Percentiles rank a stretch among this genome's conserved stretches.
Conservation (phyloP, 2,888 invertebrate species). For the Agonopterix heracliana region DNA sequence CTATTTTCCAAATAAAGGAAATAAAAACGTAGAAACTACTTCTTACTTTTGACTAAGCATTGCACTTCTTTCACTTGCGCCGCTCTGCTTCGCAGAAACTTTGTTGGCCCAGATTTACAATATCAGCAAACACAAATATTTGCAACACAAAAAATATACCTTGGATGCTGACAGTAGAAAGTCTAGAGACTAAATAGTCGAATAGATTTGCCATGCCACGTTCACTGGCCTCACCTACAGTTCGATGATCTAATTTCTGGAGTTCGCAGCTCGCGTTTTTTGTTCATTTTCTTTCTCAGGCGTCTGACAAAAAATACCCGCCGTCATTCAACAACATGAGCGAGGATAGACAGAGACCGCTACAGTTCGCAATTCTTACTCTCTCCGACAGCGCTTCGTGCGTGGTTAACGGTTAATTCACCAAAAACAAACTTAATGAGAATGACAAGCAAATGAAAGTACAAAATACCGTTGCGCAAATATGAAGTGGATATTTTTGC, state of each 20-base stretch:
- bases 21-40: too few species aligned
- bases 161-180: constrained; percentile 5
- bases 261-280: constrained; percentile 52
- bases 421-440: constrained; percentile 50
- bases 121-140: too few species aligned
- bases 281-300: constrained; percentile 48
- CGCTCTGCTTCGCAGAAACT: too few species aligned
- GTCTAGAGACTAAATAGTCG: constrained; percentile 17
- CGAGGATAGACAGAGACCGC: constrained; percentile 31
- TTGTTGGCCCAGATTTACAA: too few species aligned
- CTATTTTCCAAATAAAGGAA: too few species aligned
- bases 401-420: constrained; percentile 49
- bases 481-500: background rate
- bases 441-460: constrained; percentile 51
- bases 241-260: constrained; percentile 66
- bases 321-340: constrained; percentile 48
- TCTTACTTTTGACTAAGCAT: background rate
- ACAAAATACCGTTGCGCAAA: constrained; percentile 38
- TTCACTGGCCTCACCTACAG: constrained; percentile 56
- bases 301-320: constrained; percentile 44
- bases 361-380: constrained; percentile 38
- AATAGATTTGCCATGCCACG: constrained; percentile 28
- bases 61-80: too few species aligned
- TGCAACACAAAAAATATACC: background rate
- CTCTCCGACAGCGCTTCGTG: constrained; percentile 36